Conservation (phyloP, 1,140 invertebrate genomes). For the Trichonephila inaurata region DNA sequence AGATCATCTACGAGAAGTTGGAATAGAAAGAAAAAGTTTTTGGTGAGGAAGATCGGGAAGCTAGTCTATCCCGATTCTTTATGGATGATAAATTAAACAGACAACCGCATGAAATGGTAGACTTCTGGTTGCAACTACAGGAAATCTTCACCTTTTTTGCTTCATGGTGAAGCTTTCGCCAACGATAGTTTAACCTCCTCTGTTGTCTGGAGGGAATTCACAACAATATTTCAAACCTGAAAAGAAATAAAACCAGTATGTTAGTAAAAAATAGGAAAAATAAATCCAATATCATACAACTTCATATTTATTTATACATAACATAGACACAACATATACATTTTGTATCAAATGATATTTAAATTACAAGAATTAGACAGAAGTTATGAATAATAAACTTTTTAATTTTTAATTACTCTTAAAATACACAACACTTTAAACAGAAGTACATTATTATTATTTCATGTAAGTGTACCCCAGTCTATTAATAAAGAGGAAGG, state of each 20-base stretch:
- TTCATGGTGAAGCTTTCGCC: constrained; percentile 20
- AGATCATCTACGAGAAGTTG: neutral
- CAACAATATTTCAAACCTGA: neutral
- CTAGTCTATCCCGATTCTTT: neutral
- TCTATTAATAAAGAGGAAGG: too few relatives aligned
- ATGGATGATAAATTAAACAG: neutral
- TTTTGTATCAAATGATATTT: too few relatives aligned
- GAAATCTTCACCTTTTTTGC: constrained; percentile 63
- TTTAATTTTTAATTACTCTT: too few relatives aligned
- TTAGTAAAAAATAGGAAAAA: neutral
- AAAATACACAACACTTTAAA: too few relatives aligned
- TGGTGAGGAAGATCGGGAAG: neutral
- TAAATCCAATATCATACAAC: neutral
- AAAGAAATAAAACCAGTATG: neutral
- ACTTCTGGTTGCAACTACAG: neutral
- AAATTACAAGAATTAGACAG: too few relatives aligned
- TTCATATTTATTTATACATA: too few relatives aligned
- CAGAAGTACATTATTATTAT: too few relatives aligned
- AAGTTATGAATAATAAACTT: too few relatives aligned
- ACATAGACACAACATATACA: too few relatives aligned
- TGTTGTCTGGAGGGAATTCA: neutral
- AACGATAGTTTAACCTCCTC: neutral
- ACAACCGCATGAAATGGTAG: neutral
- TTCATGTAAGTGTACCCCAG: too few relatives aligned
- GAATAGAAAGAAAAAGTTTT: neutral